These are phyloP conservation scores for Platyrinchus mystaceus DNA, from an alignment of 2,797 vertebrate genomes.

Conservation along the genomic window DNA sequence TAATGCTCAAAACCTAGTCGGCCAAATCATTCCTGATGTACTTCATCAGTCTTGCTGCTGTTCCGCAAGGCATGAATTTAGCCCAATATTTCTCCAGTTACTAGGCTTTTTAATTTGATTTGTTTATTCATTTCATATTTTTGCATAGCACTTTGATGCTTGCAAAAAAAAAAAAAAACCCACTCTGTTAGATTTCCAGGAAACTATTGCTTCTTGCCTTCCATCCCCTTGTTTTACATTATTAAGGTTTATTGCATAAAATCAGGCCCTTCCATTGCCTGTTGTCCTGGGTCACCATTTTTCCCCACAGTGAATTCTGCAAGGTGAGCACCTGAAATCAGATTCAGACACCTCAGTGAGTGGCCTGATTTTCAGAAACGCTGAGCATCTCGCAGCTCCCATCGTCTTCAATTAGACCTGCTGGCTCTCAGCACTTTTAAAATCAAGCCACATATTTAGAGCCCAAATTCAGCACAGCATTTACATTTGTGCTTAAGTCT, in stretches of 20 bases:
- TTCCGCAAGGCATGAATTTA: constrained; percentile 4
- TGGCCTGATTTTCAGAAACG: constrained; percentile 47
- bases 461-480: constrained; percentile 32
- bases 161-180: neutral
- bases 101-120: constrained; percentile 16
- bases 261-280: neutral
- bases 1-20: neutral
- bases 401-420: constrained; percentile 50
- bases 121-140: constrained; percentile 25
- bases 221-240: neutral
- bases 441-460: constrained; percentile 59
- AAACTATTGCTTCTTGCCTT: neutral
- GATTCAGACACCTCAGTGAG: constrained; percentile 14
- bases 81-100: neutral
- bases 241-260: neutral
- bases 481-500: constrained; percentile 68
- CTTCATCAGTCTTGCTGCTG: neutral
- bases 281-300: neutral
- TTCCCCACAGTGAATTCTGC: neutral
- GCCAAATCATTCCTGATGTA: neutral
- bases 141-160: neutral
- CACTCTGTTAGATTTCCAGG: neutral
- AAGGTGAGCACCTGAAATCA: constrained; percentile 37
- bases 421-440: constrained; percentile 42
- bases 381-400: neutral